These are phyloP conservation scores for Chesias legatella DNA, from an alignment of 2,888 invertebrate species.

Conservation along the genomic window DNA sequence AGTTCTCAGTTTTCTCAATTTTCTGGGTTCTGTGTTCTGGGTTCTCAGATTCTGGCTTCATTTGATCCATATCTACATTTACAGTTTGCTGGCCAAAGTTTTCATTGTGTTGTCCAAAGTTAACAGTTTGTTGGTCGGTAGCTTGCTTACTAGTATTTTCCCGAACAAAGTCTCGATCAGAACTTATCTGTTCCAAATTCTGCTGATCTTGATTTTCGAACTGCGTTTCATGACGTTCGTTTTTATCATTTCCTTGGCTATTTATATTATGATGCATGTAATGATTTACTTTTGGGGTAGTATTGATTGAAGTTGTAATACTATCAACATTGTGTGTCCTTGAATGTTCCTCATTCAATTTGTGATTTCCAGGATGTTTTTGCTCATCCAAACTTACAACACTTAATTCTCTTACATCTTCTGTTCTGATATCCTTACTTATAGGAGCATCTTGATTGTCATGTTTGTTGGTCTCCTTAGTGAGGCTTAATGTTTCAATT, in stretches of 20 bases:
- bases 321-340: slow-evolving; percentile 3
- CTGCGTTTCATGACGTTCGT: slow-evolving; percentile 3
- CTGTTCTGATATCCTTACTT: slow-evolving; percentile 2
- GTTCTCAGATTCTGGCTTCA: slow-evolving; percentile 25
- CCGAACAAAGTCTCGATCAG: slow-evolving; percentile 19
- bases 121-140: slow-evolving; percentile 25
- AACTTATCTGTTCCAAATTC: slow-evolving; percentile 18
- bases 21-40: slow-evolving; percentile 24
- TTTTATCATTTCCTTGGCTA: slow-evolving; percentile 6
- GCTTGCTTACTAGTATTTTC: slow-evolving; percentile 24
- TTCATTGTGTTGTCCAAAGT: slow-evolving; percentile 23
- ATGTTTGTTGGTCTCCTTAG: slow-evolving; percentile 18
- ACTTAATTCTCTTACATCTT: slow-evolving; percentile 8
- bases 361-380: slow-evolving; percentile 11
- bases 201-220: slow-evolving; percentile 9
- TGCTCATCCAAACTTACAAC: slow-evolving; percentile 24
- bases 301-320: slow-evolving; percentile 5
- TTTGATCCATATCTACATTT: slow-evolving; percentile 13
- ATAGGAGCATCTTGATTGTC: not conserved
- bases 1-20: slow-evolving; percentile 23
- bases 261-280: slow-evolving; percentile 7
- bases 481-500: slow-evolving; percentile 20
- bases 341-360: slow-evolving; percentile 2
- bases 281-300: slow-evolving; percentile 12
- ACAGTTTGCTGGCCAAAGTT: slow-evolving; percentile 13